Evolutionary conservation across 2,797 vertebrate species (phyloP).

Genomic region (Choloepus didactylus): DNA sequence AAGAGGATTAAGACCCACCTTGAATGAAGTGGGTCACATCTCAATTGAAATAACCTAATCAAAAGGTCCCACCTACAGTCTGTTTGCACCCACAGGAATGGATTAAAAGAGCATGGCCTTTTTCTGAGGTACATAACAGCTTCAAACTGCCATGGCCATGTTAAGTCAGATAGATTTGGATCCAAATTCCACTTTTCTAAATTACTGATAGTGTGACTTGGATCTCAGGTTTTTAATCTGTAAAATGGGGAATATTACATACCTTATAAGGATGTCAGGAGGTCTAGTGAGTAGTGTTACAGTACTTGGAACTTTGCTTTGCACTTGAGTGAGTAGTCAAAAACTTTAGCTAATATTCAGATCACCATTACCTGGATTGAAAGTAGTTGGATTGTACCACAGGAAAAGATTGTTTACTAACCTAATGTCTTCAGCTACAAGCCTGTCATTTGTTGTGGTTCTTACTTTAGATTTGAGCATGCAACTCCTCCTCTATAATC

Average conservation of each 20-base stretch:
- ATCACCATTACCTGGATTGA: background rate
- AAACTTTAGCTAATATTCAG: background rate
- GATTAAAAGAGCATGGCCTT: no score
- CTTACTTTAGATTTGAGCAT: background rate
- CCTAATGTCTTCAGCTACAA: background rate
- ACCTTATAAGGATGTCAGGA: background rate
- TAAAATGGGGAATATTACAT: background rate
- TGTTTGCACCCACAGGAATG: no score
- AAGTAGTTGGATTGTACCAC: background rate
- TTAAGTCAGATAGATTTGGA: background rate
- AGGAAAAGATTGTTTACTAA: conserved; percentile 4
- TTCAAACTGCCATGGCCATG: no score
- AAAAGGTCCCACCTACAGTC: no score
- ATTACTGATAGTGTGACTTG: background rate
- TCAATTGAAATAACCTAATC: no score
- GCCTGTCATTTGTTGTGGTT: background rate
- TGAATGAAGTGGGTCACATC: no score
- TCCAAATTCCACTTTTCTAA: background rate
- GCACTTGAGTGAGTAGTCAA: background rate
- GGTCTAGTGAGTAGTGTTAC: background rate
- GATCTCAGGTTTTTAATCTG: conserved; percentile 1
- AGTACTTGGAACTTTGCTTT: background rate
- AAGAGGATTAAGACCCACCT: no score
- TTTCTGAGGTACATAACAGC: no score
- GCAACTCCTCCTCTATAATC: background rate